Conservation (phyloP, 2,113 vertebrate genomes). For the Percina caprodes region DNA sequence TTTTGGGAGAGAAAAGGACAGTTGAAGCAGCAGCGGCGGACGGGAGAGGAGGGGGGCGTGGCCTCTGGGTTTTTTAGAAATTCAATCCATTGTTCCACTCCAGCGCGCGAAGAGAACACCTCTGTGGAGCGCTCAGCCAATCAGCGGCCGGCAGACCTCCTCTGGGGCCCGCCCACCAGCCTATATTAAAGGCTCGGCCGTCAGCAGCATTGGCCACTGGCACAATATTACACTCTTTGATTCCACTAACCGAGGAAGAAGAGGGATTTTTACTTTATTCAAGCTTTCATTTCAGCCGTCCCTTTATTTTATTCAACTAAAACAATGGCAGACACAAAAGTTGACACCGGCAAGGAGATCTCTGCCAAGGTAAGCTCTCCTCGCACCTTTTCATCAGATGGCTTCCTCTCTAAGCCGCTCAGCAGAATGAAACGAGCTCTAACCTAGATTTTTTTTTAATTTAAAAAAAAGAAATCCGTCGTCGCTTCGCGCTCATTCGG, state of each 20-base stretch:
- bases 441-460: constrained; percentile 60
- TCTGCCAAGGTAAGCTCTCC: constrained; percentile 89
- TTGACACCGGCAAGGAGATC: constrained; percentile 90
- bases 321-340: constrained; percentile 92
- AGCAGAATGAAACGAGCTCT: not conserved
- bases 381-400: too few relatives aligned
- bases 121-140: constrained; percentile 80
- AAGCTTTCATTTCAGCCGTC: constrained; percentile 71
- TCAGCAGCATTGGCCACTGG: constrained; percentile 82
- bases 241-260: constrained; percentile 2
- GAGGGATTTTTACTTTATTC: constrained; percentile 77
- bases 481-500: constrained; percentile 56
- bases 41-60: constrained; percentile 65
- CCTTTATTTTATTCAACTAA: constrained; percentile 72
- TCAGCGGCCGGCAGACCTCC: constrained; percentile 43
- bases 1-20: constrained; percentile 29
- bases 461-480: constrained; percentile 6
- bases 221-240: constrained; percentile 85
- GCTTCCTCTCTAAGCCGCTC: too few relatives aligned
- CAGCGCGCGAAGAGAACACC: constrained; percentile 78
- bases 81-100: constrained; percentile 90
- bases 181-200: constrained; percentile 81
- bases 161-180: constrained; percentile 74
- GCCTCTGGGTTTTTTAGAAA: constrained; percentile 83
- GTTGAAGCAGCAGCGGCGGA: not conserved